phyloP scores from a whole-genome alignment of 2,113 vertebrate genomes.

The Catharus fuscescens region DNA sequence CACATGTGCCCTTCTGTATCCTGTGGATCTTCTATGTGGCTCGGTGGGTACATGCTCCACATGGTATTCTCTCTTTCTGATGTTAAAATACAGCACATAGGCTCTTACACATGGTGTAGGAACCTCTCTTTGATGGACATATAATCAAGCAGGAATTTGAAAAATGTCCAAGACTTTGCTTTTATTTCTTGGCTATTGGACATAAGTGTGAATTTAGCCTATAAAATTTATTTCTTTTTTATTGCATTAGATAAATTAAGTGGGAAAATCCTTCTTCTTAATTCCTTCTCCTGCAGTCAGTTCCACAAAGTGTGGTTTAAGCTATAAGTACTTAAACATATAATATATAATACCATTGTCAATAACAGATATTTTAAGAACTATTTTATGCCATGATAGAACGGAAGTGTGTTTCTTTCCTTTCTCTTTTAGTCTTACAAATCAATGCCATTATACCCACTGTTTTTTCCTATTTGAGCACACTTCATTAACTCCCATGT shows the following conservation, averaged over 20 bases:
- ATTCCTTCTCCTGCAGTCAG: constrained; percentile 24
- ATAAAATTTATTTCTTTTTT: constrained; percentile 49
- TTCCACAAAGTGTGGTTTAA: constrained; percentile 18
- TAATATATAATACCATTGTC: neutral
- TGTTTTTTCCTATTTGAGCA: neutral
- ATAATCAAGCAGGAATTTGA: constrained; percentile 67
- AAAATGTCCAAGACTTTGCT: constrained; percentile 65
- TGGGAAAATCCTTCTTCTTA: constrained; percentile 29
- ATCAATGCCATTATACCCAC: constrained; percentile 1
- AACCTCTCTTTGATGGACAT: constrained; percentile 58
- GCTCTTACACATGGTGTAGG: constrained; percentile 47
- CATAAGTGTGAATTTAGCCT: constrained; percentile 40
- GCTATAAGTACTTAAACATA: constrained; percentile 5
- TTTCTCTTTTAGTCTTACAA: neutral
- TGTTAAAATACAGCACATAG: constrained; percentile 64
- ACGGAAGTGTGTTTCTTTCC: neutral
- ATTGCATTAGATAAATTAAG: constrained; percentile 18
- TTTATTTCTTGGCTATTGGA: constrained; percentile 59
- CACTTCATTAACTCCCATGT: neutral
- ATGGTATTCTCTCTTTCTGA: constrained; percentile 66
- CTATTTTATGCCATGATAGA: constrained; percentile 5
- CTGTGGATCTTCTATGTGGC: constrained; percentile 69
- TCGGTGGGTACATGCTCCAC: constrained; percentile 66
- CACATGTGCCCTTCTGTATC: constrained; percentile 56
- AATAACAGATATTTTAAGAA: neutral